phyloP scores from a whole-genome alignment of 2,113 vertebrate genomes.

The Arizona elegans region DNA sequence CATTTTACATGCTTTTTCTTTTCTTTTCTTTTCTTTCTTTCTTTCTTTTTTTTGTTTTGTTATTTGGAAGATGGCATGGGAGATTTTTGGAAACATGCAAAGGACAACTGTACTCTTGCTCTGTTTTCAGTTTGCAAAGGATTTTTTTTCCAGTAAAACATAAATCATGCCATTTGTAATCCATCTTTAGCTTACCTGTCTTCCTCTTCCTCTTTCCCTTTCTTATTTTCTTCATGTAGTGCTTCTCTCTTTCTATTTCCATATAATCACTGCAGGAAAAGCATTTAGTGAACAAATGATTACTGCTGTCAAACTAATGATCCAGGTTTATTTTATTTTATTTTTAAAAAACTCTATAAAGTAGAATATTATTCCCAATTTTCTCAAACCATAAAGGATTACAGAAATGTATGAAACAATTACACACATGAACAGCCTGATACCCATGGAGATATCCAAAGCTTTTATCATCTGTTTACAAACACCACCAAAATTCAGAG shows the following conservation, averaged over 20 bases:
- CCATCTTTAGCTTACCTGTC: not conserved
- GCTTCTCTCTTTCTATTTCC: not conserved
- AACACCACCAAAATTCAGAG: slow-evolving; percentile 64
- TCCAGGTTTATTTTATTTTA: slow-evolving; percentile 5
- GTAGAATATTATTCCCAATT: slow-evolving; percentile 17
- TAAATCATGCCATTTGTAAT: not conserved
- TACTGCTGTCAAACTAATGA: not conserved
- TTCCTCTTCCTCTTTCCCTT: not conserved
- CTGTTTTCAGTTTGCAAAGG: not conserved
- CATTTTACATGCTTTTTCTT: not conserved
- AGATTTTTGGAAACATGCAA: not conserved
- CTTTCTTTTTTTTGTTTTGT: not conserved
- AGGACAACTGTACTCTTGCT: not conserved
- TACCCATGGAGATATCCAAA: slow-evolving; percentile 67
- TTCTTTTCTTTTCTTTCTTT: too few species aligned
- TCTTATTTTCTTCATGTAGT: not conserved
- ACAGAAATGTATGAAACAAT: slow-evolving; percentile 74
- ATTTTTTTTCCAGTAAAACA: not conserved
- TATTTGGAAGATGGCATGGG: not conserved
- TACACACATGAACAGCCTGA: slow-evolving; percentile 72
- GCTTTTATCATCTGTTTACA: slow-evolving; percentile 70
- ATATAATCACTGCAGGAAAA: slow-evolving; percentile 16
- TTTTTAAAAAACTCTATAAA: slow-evolving; percentile 20
- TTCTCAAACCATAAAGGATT: slow-evolving; percentile 43
- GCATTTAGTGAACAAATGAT: slow-evolving; percentile 20